Evolutionary conservation across 2,113 vertebrate genomes (phyloP), one percentile per base, ranked within the genome.

Genomic region (Meles meles): DNA sequence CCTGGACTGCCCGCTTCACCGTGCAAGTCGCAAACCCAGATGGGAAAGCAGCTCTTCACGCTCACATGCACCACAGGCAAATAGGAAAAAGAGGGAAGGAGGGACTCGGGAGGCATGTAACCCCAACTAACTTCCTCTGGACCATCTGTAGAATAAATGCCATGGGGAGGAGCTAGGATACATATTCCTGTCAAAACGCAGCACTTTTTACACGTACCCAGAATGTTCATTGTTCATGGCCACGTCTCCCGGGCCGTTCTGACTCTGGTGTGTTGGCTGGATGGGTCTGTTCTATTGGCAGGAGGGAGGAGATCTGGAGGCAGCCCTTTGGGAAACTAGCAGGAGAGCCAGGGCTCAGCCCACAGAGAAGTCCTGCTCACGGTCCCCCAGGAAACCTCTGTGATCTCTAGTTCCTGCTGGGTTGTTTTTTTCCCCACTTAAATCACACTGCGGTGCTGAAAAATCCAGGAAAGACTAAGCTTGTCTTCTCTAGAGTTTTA

Each of bases 1-100:
- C 97, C 90, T 94, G 21, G 80, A 82, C 69, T 87, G 37, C 83
- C 85, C 57, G 3, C 1, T 0, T 20, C 44, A 65, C 85, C 42
- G 47, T 91, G 84, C 47, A 89, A 92, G 37, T 90, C 80, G 52
- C 81, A 95, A 97, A 63, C 0, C 0, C 29, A 97, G 92, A 72
- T 17, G 42, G 1, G 7, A 72, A 95, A 92, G 92, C 59, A 93
- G 0, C 96, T 97, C 77, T 83, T 94, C 67, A 82, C 82, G 92
- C 69, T 97, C 82, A 63, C 4, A 0, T 25, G 55, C 74, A 88
- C 88, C 91, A 49, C 87, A 94, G 97, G 88, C 61, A 98, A 79
- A 85, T 55, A 86, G 85, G 34, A 90, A 49, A 86, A 9, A 21
- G 76, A 82, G 80, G 47, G 31, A 90, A 79, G 76, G 84, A 90